Base-by-base conservation (phyloP, 1,140 invertebrate species). In the Babylonia areolata region DNA sequence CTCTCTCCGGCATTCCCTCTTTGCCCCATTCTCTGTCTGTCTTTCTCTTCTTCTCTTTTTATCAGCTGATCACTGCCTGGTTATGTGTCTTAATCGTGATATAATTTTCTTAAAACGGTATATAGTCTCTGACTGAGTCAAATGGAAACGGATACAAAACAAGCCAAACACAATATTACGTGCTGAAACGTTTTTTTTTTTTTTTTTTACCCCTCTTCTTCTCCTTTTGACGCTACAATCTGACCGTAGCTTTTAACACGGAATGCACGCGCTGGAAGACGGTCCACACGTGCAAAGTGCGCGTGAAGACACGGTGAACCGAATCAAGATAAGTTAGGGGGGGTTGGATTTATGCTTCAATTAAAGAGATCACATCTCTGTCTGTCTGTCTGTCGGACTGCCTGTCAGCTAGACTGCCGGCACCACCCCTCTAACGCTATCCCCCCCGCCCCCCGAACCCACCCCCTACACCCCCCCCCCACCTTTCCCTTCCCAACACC, bases 331-430 rank as follows among this genome's bases (percentile, higher is more conserved):
- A 64, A 64, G 58, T 23, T 64, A 64, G 28, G 58, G 15, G 15
- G 5, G 58, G 58, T 12, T 64, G 58, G 58, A 64, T 64, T 64
- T 64, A 64, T 64, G 58, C 58, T 64, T 64, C 58, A 64, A 64
- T 64, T 64, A 64, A 23, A 64, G 28, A 64, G 58, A 64, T 64
- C 58, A 64, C 58, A 64, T n/a, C n/a, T n/a, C 40, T 78, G 40
- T 78, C 75, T 39, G n/a, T 78, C n/a, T 40, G 23, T 35, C 75
- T 78, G n/a, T 78, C 75, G 31, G 23, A 23, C 75, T 20, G 6
- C 20, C 35, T n/a, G n/a, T n/a, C n/a, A n/a, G n/a, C n/a, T n/a
- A n/a, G n/a, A n/a, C n/a, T n/a, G n/a, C n/a, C n/a, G n/a, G n/a
- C n/a, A n/a, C n/a, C n/a, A n/a, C n/a, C n/a, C n/a, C n/a, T n/a